Evolutionary conservation across 2,113 vertebrate species (phyloP).

Genomic region (Trogon melanurus): DNA sequence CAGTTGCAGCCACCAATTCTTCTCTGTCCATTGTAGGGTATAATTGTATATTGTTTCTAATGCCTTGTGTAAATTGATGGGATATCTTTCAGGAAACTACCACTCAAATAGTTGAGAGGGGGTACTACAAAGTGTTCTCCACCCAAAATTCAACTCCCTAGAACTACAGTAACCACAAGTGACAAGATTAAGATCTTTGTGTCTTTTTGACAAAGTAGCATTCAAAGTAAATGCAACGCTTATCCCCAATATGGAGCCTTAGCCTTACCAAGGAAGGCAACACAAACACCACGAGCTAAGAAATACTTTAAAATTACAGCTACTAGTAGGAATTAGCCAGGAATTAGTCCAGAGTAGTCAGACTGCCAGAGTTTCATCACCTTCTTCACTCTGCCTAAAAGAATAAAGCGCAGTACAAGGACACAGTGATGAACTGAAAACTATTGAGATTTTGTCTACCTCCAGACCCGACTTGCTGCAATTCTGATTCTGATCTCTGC

Average conservation of each 20-base stretch:
- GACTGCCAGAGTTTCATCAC: background rate
- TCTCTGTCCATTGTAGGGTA: too few species aligned
- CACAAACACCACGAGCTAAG: background rate
- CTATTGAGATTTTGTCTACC: accelerated
- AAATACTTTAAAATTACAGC: background rate
- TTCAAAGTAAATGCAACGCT: background rate
- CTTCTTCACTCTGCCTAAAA: background rate
- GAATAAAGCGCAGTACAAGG: background rate
- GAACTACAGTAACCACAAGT: background rate
- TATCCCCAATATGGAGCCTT: background rate
- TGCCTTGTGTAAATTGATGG: background rate
- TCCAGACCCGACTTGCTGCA: background rate
- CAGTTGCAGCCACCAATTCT: background rate
- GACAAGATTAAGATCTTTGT: background rate
- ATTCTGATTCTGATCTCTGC: background rate
- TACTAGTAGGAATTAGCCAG: background rate
- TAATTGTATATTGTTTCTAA: background rate
- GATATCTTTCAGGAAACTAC: background rate
- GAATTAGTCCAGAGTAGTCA: background rate
- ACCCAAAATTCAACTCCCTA: background rate
- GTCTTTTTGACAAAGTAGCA: background rate
- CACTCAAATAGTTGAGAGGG: background rate
- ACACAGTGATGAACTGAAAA: background rate
- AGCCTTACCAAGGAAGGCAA: background rate
- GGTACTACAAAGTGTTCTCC: background rate